Base-by-base conservation (phyloP, 2,113 vertebrate genomes). In the Mystacornis crossleyi region DNA sequence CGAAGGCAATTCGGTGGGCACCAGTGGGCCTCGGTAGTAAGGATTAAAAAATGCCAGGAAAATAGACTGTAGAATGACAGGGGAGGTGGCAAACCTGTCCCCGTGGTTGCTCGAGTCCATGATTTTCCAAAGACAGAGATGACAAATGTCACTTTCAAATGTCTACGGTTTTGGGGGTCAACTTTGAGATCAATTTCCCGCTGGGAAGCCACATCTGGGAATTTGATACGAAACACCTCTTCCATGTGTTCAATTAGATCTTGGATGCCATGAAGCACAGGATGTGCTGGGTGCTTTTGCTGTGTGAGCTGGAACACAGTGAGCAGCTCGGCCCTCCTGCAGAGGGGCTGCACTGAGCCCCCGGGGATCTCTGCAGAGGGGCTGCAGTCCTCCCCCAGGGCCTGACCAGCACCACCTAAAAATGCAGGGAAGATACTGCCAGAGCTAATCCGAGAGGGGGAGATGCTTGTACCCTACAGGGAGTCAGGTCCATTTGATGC, bases 181-280 rank as follows among this genome's bases (percentile, higher is more conserved):
- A 0, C 28, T 79, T 57, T 42, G 82, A 67, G 43, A 45, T 21
- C 18, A 25, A 5, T 57, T 28, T 89, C 8, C 3, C 12, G 74
- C 67, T 72, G 48, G 33, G 65, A 84, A 77, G n/a, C 8, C 42
- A 51, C 36, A 38, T 8, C 12, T n/a, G 61, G 21, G 36, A 69
- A 34, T 51, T 23, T 50, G 58, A 16, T 4, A 25, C 5, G 45
- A 36, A 77, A 2, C 3, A 1, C 36, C 5, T 8, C 33, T 48
- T 78, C 34, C 17, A 2, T 1, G 4, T 0, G 0, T 33, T 64
- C 1, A 0, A 21, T 71, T 21, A 29, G 33, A 17, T 34, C 50
- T 61, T 6, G 66, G 58, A 8, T 48, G 24, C n/a, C 16, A 1
- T 0, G 25, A 48, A 36, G 34, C n/a, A 28, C 5, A 10, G 40